Conservation (phyloP, 1,140 invertebrate genomes). For the Brachionus plicatilis region DNA sequence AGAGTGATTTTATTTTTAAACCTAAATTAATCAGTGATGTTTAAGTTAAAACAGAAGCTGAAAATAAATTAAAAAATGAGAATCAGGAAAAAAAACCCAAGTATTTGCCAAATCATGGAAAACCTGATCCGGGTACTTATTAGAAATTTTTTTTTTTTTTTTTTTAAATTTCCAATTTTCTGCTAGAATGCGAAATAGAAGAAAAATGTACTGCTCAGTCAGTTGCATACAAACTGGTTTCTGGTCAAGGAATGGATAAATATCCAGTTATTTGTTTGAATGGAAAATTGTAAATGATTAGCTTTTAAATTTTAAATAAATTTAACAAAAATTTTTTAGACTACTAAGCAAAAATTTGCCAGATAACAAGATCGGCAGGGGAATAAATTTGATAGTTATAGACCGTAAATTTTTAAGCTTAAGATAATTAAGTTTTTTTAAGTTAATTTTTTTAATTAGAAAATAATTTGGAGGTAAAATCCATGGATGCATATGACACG, state of each 20-base stretch:
- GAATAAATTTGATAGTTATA: constrained; percentile 46
- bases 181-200: constrained; percentile 35
- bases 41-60: not conserved
- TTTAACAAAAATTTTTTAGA: constrained; percentile 34
- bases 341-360: constrained; percentile 43
- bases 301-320: no score
- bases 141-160: not conserved
- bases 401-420: constrained; percentile 44
- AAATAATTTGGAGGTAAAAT: constrained; percentile 43
- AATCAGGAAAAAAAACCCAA: not conserved
- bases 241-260: constrained; percentile 44
- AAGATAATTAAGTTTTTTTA: not conserved
- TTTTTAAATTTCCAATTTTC: not conserved
- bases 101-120: not conserved
- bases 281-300: constrained; percentile 43
- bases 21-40: not conserved
- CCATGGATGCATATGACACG: constrained; percentile 46
- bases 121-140: not conserved
- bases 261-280: constrained; percentile 46
- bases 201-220: constrained; percentile 43
- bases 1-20: not conserved
- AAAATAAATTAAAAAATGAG: not conserved
- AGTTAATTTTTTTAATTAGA: constrained; percentile 41
- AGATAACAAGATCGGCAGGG: constrained; percentile 45
- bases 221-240: constrained; percentile 46